Conservation (phyloP, 2,113 vertebrate genomes). For the Mustelus asterias region DNA sequence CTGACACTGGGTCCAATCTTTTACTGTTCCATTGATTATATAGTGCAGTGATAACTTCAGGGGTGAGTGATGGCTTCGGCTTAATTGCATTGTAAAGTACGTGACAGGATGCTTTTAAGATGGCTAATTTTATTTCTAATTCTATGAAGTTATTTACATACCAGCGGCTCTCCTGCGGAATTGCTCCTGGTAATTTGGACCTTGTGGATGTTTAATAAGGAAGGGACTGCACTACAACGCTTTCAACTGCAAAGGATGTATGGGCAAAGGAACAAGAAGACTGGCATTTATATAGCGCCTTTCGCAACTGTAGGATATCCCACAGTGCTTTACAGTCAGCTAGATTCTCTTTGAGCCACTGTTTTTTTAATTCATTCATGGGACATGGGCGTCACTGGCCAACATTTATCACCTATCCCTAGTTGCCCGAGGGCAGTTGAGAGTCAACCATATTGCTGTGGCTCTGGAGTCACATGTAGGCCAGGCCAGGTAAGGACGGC, state of each 20-base stretch:
- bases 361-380: neutral
- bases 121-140: constrained; percentile 23
- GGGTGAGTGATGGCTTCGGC: constrained; percentile 6
- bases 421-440: too few relatives aligned
- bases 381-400: too few relatives aligned
- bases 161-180: neutral
- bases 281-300: neutral
- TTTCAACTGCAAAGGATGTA: neutral
- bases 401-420: too few relatives aligned
- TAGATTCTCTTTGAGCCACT: neutral
- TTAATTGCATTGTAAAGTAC: neutral
- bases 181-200: neutral
- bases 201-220: neutral
- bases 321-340: neutral
- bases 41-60: neutral
- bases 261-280: neutral
- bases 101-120: constrained; percentile 30
- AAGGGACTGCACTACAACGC: too few relatives aligned
- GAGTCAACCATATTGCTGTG: too few relatives aligned
- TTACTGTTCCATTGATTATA: constrained; percentile 3
- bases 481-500: too few relatives aligned
- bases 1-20: neutral
- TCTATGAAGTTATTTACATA: neutral
- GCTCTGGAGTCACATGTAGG: too few relatives aligned
- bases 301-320: neutral